Evolutionary conservation across 1,140 invertebrate genomes (phyloP).

Genomic region (Lutraria rhynchaena): DNA sequence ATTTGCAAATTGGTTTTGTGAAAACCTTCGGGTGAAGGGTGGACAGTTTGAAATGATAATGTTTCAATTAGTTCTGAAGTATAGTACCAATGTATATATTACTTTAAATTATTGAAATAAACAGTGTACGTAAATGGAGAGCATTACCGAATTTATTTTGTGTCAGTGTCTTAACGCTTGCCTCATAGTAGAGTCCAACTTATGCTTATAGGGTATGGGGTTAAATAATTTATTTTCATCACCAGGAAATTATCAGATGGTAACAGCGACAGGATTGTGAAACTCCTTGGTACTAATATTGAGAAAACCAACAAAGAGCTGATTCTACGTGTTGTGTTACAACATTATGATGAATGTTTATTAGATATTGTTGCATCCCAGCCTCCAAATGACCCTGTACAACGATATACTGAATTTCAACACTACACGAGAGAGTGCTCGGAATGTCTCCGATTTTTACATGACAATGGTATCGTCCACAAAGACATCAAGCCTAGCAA

Average conservation of each 20-base stretch:
- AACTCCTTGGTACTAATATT: constrained; percentile 12
- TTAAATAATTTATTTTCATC: too few relatives aligned
- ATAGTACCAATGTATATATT: too few relatives aligned
- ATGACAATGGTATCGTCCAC: constrained; percentile 36
- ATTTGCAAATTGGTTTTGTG: too few relatives aligned
- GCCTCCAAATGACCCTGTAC: background rate
- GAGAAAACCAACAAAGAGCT: background rate
- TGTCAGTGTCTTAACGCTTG: too few relatives aligned
- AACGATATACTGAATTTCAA: background rate
- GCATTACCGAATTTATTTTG: too few relatives aligned
- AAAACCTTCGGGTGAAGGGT: too few relatives aligned
- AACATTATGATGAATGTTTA: constrained; percentile 3
- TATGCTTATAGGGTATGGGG: too few relatives aligned
- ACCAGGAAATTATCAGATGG: constrained; percentile 28
- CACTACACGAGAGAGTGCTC: constrained; percentile 30
- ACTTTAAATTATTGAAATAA: too few relatives aligned
- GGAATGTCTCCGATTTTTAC: constrained; percentile 16
- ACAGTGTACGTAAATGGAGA: too few relatives aligned
- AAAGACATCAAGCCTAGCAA: constrained; percentile 34
- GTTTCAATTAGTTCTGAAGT: too few relatives aligned
- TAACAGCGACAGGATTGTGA: constrained; percentile 5
- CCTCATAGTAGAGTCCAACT: too few relatives aligned
- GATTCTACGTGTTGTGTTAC: constrained; percentile 22
- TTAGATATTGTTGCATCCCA: background rate
- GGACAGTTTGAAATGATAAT: too few relatives aligned